Base-by-base conservation (phyloP, 2,888 invertebrate genomes). In the Cheilosia vernalis region DNA sequence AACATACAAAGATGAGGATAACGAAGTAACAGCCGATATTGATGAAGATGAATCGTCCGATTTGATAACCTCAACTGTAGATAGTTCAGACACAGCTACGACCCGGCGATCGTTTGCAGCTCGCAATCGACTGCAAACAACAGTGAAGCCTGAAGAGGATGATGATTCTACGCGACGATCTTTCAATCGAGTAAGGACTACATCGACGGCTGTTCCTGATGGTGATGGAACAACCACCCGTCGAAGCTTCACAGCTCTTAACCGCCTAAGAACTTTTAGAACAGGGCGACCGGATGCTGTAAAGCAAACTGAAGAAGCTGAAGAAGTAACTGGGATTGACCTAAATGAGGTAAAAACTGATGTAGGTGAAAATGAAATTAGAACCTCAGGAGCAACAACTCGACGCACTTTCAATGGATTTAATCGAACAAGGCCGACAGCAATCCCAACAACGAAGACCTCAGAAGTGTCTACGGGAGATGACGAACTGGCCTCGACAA, bases 1-100 rank as follows among this genome's bases (percentile, higher is more conserved):
- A 5, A 49, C 47, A 19, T 40, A 30, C 17, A 73, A 66, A 2
- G 76, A 61, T 15, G 83, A 87, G 17, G 63, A 74, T 0, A 79
- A 88, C 9, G 73, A 87, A 5, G 80, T 86, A 2, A 87, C 87
- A 15, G 80, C 87, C 2, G 90, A 90, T 17, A 88, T 87, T 0
- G 44, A 73, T 24, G 61, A 69, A 19, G n/a, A 15, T 4, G 42
- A 42, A 4, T 17, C 9, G 3, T 9, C 17, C 0, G 37, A 10
- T 0, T 13, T 37, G 3, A 17, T 9, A 89, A 87, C 27, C 87
- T 88, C 40, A 13, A 42, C 42, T 58, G 33, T 13, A 10, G 21
- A 2, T 0, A 37, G 17, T 30, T 13, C 17, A 2, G 27, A 44
- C 3, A 15, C 4, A 3, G 6, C 30, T 6, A 17, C 67, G 0